phyloP scores from a whole-genome alignment of 2,797 vertebrate genomes.

The Enteromius unitaeniatus region DNA sequence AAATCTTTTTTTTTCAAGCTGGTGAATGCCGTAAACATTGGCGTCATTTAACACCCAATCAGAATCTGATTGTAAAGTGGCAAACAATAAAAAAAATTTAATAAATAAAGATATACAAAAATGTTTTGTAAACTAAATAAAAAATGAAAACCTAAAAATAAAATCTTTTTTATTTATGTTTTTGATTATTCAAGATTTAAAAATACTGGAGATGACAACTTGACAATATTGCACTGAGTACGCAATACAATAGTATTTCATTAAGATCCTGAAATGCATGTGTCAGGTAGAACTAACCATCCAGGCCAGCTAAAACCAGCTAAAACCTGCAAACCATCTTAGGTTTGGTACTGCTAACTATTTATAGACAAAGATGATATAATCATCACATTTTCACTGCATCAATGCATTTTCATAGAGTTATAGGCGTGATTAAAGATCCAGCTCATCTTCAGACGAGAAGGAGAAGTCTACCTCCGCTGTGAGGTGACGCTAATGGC shows the following conservation, averaged over 20 bases:
- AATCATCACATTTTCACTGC: slow-evolving; percentile 7
- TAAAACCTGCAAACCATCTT: neutral
- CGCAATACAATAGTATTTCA: neutral
- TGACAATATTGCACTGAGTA: neutral
- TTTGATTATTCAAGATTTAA: neutral
- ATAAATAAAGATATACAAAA: too few relatives aligned
- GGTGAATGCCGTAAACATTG: neutral
- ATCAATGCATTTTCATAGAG: slow-evolving; percentile 20
- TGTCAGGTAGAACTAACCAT: neutral
- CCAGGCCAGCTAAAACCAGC: slow-evolving; percentile 4
- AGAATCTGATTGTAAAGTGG: neutral
- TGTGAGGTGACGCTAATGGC: slow-evolving; percentile 37
- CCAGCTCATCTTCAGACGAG: slow-evolving; percentile 17
- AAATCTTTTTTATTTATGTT: neutral
- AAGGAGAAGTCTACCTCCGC: slow-evolving; percentile 12
- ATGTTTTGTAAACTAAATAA: too few relatives aligned
- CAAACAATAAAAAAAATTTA: neutral
- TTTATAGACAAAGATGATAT: slow-evolving; percentile 22
- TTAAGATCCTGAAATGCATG: neutral
- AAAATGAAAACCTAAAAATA: neutral
- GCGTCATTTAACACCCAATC: neutral
- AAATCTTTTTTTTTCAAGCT: neutral
- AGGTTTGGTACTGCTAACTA: neutral
- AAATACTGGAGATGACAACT: neutral
- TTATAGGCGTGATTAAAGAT: neutral